Conservation (phyloP, 2,797 vertebrate genomes). For the Rhinichthys osculus region DNA sequence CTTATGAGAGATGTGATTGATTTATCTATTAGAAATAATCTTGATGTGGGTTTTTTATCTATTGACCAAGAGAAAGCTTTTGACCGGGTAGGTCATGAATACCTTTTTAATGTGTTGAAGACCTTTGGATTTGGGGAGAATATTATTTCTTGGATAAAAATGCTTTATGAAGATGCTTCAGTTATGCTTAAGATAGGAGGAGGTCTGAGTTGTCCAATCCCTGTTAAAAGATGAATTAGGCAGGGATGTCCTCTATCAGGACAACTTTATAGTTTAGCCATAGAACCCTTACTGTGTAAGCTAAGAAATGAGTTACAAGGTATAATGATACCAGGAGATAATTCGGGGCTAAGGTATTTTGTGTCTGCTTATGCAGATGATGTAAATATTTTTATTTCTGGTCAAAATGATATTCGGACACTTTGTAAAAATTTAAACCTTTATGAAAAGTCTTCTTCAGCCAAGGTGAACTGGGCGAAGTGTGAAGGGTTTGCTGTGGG, state of each 20-base stretch:
- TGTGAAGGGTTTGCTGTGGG: no score
- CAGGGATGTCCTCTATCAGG: not conserved
- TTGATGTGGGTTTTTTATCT: not conserved
- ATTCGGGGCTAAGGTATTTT: not conserved
- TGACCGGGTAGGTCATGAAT: not conserved
- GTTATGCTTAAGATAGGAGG: not conserved
- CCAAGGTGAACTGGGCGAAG: no score
- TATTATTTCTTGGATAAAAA: not conserved
- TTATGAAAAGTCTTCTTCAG: no score
- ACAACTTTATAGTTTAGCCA: not conserved
- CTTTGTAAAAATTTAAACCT: no score
- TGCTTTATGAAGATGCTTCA: not conserved
- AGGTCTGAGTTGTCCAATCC: not conserved
- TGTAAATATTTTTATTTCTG: not conserved
- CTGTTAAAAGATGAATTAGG: not conserved
- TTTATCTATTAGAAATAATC: not conserved
- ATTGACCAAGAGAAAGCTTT: not conserved
- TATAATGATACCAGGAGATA: not conserved
- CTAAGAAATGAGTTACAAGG: not conserved
- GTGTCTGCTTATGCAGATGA: not conserved
- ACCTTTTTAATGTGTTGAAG: not conserved
- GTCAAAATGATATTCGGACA: not conserved
- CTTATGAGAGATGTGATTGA: not conserved
- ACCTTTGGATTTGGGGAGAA: not conserved
- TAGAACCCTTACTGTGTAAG: not conserved